These are phyloP conservation scores for Stenodema calcarata DNA, from an alignment of 2,888 invertebrate genomes.

Conservation along the genomic window DNA sequence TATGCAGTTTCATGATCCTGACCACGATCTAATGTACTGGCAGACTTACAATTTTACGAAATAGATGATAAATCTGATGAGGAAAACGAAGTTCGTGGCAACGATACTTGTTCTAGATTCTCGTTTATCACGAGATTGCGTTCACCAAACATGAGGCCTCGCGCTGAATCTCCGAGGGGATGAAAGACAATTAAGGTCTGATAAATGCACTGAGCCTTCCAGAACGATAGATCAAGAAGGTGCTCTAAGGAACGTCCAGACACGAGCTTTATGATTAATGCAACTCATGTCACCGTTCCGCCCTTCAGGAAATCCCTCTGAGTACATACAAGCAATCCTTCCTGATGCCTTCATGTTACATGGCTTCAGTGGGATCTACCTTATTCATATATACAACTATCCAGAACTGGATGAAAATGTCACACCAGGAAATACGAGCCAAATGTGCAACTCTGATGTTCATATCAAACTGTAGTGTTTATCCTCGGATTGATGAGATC, in stretches of 20 bases:
- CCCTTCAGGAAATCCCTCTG: constrained; percentile 35
- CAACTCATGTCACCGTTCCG: constrained; percentile 29
- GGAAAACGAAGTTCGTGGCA: too few relatives aligned
- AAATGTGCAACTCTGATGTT: too few relatives aligned
- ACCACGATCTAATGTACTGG: too few relatives aligned
- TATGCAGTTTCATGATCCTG: too few relatives aligned
- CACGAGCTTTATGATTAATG: constrained; percentile 31
- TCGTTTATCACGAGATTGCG: too few relatives aligned
- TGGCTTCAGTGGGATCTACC: not conserved
- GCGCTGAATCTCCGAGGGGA: not conserved
- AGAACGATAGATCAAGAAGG: constrained; percentile 29
- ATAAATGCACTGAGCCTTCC: constrained; percentile 20
- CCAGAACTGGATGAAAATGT: not conserved
- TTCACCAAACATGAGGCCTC: too few relatives aligned
- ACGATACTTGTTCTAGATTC: too few relatives aligned
- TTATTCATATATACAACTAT: not conserved
- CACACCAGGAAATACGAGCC: too few relatives aligned
- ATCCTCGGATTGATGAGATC: too few relatives aligned
- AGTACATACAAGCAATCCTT: constrained; percentile 28
- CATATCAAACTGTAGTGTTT: too few relatives aligned
- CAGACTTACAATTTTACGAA: too few relatives aligned
- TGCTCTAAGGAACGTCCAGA: not conserved
- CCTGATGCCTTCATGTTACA: not conserved
- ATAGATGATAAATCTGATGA: too few relatives aligned
- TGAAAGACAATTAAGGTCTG: constrained; percentile 31